A percentile compares a stretch with the other conserved stretches of the same genome.
phyloP scores from a whole-genome alignment of 2,113 vertebrate genomes.

The Oreochromis niloticus region DNA sequence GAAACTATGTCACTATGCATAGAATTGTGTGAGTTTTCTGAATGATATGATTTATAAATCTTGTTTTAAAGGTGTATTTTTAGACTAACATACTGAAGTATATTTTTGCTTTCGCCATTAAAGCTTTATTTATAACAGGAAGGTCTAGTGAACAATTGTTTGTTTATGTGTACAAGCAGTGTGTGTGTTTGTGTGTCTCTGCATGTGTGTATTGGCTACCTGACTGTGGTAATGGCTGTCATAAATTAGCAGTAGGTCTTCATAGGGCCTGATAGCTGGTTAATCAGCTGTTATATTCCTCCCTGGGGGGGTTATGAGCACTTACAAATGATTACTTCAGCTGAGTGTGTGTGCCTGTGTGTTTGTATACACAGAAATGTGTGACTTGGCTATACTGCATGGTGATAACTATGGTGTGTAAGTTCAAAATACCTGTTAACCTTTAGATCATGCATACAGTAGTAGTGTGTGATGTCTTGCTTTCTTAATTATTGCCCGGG shows the following conservation, averaged over 20 bases:
- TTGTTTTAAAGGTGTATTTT: background rate
- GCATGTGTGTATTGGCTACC: background rate
- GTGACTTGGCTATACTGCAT: background rate
- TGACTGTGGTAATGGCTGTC: constrained; percentile 13
- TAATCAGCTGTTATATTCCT: constrained; percentile 37
- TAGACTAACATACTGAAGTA: background rate
- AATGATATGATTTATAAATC: background rate
- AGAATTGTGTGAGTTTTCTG: background rate
- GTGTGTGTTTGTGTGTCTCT: background rate
- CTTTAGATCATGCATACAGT: background rate
- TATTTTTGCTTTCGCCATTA: background rate
- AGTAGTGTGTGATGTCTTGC: background rate
- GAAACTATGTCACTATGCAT: background rate
- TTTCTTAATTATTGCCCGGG: background rate
- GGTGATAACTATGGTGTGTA: background rate
- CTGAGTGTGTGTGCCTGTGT: background rate
- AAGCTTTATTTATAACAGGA: background rate
- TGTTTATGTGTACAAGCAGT: background rate
- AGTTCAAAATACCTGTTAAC: background rate
- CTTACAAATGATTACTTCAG: background rate
- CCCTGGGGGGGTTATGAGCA: background rate
- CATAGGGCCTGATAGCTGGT: constrained; percentile 10
- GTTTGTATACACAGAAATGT: background rate
- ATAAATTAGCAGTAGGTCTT: constrained; percentile 22
- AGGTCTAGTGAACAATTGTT: background rate